Percentiles rank a stretch among this genome's conserved stretches.
These are phyloP conservation scores for Montipora capricornis DNA, from an alignment of 64 coral and sea anemone species.

Conservation along the genomic window DNA sequence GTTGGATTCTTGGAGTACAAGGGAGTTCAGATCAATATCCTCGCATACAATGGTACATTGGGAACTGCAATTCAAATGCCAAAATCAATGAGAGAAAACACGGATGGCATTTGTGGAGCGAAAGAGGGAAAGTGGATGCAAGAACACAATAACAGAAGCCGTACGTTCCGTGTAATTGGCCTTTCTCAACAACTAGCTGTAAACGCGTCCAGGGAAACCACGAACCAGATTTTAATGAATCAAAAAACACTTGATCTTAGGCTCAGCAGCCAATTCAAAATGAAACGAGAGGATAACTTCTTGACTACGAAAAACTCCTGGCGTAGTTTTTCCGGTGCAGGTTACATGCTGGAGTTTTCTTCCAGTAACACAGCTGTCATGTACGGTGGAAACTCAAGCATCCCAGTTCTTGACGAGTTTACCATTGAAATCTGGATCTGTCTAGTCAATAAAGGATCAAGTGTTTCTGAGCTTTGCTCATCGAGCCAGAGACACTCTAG, in stretches of 20 bases:
- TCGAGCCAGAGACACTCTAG: not conserved
- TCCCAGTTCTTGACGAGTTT: slow-evolving; percentile 79
- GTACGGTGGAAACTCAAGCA: slow-evolving; percentile 38
- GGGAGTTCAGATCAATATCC: slow-evolving; percentile 66
- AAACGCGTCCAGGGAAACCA: not conserved
- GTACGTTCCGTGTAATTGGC: not conserved
- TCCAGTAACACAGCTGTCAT: slow-evolving; percentile 62
- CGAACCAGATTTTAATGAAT: slow-evolving; percentile 26
- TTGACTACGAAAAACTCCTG: slow-evolving; percentile 59
- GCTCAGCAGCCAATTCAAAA: slow-evolving; percentile 2
- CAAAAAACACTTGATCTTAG: slow-evolving; percentile 63
- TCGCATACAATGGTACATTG: slow-evolving; percentile 73
- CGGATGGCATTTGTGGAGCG: slow-evolving; percentile 80
- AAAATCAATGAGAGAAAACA: slow-evolving; percentile 18
- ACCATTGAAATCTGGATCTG: slow-evolving; percentile 93
- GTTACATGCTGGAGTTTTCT: slow-evolving; percentile 78
- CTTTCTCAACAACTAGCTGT: not conserved
- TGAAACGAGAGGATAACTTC: slow-evolving; percentile 35
- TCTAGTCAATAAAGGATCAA: slow-evolving; percentile 55
- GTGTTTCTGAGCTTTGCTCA: slow-evolving; percentile 45
- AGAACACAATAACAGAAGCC: slow-evolving; percentile 14
- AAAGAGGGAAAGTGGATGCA: slow-evolving; percentile 70
- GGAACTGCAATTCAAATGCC: slow-evolving; percentile 76
- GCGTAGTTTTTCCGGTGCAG: slow-evolving; percentile 77
- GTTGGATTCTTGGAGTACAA: slow-evolving; percentile 44